phyloP scores from a whole-genome alignment of 2,113 vertebrate species.

The Mystacornis crossleyi region DNA sequence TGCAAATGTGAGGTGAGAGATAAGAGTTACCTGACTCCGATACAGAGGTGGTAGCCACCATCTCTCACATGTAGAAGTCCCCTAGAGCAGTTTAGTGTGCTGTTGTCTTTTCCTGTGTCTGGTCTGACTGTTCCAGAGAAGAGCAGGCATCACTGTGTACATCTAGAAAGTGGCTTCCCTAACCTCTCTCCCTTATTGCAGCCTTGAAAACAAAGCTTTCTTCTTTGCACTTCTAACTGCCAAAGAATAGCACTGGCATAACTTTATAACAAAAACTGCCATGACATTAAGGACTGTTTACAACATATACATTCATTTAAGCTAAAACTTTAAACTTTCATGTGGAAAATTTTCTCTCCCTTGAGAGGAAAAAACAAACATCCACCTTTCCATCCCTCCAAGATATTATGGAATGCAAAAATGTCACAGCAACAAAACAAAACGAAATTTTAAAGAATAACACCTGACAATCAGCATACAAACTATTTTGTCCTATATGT shows the following conservation, averaged over 20 bases:
- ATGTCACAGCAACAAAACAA: not conserved
- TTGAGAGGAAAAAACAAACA: not conserved
- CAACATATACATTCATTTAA: not conserved
- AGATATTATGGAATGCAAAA: not conserved
- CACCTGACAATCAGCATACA: fast-evolving
- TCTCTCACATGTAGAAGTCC: not conserved
- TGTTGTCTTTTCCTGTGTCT: not conserved
- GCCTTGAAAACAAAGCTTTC: not conserved
- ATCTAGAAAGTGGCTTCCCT: not conserved
- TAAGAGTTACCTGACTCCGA: not conserved
- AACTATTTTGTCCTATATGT: not conserved
- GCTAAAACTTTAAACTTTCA: not conserved
- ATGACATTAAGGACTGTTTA: not conserved
- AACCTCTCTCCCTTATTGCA: not conserved
- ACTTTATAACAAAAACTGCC: not conserved
- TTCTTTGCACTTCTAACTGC: not conserved
- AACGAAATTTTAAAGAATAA: not conserved
- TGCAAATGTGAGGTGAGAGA: not conserved
- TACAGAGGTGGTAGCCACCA: not conserved
- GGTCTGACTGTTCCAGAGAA: not conserved
- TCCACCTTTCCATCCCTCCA: fast-evolving
- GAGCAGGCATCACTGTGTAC: not conserved
- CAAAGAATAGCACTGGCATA: not conserved
- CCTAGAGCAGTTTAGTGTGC: fast-evolving
- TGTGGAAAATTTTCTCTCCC: not conserved